A percentile compares a stretch with the other conserved stretches of the same genome.
Evolutionary conservation across 2,888 invertebrate species (phyloP).

Genomic region (Cartodere bifasciata): DNA sequence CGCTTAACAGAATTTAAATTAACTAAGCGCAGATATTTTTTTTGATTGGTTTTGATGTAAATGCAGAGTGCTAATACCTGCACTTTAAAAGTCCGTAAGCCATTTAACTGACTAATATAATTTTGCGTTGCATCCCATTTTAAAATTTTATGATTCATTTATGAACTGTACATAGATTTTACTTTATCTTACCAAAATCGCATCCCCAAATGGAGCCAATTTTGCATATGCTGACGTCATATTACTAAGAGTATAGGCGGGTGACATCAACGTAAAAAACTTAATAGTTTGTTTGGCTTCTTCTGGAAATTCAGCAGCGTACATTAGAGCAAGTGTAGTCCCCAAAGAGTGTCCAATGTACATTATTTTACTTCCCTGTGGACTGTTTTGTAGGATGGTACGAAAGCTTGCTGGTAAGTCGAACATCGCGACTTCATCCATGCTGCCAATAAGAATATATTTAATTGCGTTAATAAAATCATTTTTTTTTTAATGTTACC

Average conservation of each 20-base stretch:
- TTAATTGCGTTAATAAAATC: neutral
- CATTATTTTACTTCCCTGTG: conserved; percentile 34
- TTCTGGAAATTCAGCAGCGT: conserved; percentile 53
- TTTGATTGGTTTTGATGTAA: too few species aligned
- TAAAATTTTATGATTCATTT: too few species aligned
- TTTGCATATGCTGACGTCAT: conserved; percentile 50
- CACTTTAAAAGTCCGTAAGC: too few species aligned
- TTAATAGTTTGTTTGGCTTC: conserved; percentile 53
- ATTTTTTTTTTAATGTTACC: conserved; percentile 19
- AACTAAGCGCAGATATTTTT: too few species aligned
- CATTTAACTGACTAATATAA: too few species aligned
- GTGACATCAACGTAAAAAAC: conserved; percentile 50
- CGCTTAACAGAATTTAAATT: too few species aligned
- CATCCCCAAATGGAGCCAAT: conserved; percentile 44
- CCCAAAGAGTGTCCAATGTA: conserved; percentile 89
- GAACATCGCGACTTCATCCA: conserved; percentile 27
- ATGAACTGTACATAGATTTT: too few species aligned
- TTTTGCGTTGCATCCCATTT: too few species aligned
- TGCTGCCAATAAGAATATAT: conserved; percentile 17
- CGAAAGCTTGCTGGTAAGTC: conserved; percentile 28
- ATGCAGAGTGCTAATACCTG: too few species aligned
- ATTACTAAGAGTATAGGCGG: conserved; percentile 47
- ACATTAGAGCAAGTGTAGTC: conserved; percentile 56
- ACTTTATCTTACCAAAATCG: conserved; percentile 25
- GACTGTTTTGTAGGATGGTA: conserved; percentile 22